Base-by-base conservation (phyloP, 2,888 invertebrate species). In the Chloromyia formosa region DNA sequence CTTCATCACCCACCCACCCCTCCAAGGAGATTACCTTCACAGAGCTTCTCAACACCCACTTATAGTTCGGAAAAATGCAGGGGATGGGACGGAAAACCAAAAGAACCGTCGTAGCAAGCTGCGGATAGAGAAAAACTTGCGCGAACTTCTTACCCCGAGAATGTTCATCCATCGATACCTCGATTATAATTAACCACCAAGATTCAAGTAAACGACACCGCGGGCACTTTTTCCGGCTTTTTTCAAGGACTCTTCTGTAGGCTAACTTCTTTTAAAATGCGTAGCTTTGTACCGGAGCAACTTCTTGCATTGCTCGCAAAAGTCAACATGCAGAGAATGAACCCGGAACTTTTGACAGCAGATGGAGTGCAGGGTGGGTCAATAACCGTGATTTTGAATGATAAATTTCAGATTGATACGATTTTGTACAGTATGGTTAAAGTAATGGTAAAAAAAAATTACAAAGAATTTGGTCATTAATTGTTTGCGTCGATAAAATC, bases 171-270 rank as follows among this genome's bases (percentile, higher is more conserved):
- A 61, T 61, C 5, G 4, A 7, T 9, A n/a, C 54, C n/a, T n/a
- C n/a, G n/a, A n/a, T n/a, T n/a, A n/a, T n/a, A n/a, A n/a, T n/a
- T n/a, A n/a, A n/a, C n/a, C n/a, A n/a, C n/a, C n/a, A n/a, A n/a
- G n/a, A n/a, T n/a, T n/a, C n/a, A n/a, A n/a, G n/a, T n/a, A n/a
- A n/a, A n/a, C n/a, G n/a, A n/a, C n/a, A n/a, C n/a, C n/a, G n/a
- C n/a, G n/a, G n/a, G n/a, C n/a, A n/a, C n/a, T n/a, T 35, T 74
- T 49, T 54, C 54, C 54, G 54, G 54, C 54, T 54, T 54, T n/a
- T 54, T n/a, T 54, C 12, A 54, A 54, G 54, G 54, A 54, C 1
- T 54, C 5, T 5, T 54, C 16, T 42, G 16, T 22, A 56, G 60
- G 12, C n/a, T 10, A 14, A 23, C 20, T 42, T 16, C 60, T 4